phyloP scores from a whole-genome alignment of 2,888 invertebrate species.

The Caenorhabditis sulstoni region DNA sequence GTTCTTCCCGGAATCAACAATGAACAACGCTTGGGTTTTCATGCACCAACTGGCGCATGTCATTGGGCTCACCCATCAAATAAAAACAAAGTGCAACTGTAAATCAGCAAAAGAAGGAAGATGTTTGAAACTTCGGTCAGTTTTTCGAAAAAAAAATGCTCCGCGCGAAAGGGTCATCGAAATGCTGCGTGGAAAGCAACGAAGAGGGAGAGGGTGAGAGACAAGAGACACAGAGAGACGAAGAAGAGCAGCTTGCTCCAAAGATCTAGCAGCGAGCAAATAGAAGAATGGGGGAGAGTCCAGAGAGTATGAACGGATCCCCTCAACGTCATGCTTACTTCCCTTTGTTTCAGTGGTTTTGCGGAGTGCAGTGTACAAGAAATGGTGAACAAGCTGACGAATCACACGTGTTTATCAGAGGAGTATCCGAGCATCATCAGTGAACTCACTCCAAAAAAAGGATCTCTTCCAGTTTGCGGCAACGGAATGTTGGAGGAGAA shows the following conservation, averaged over 20 bases:
- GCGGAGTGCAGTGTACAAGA: conserved; percentile 69
- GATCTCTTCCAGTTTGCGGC: conserved; percentile 64
- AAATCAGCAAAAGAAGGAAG: conserved; percentile 53
- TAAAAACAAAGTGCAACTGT: conserved; percentile 62
- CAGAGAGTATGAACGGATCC: neutral
- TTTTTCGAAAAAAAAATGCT: conserved; percentile 9
- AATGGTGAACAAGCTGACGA: conserved; percentile 60
- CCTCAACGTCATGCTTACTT: neutral
- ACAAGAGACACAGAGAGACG: conserved; percentile 27
- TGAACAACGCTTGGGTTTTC: conserved; percentile 68
- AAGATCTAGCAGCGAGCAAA: conserved; percentile 50
- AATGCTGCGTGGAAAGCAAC: neutral
- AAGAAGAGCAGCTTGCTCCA: conserved; percentile 31
- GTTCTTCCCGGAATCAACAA: conserved; percentile 57
- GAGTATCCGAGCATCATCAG: conserved; percentile 30
- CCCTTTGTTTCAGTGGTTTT: conserved; percentile 63
- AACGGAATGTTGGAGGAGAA: conserved; percentile 67
- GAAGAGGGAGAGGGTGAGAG: neutral
- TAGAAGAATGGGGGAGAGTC: conserved; percentile 21
- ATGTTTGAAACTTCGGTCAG: conserved; percentile 67
- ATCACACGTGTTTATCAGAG: conserved; percentile 59
- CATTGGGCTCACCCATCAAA: conserved; percentile 66
- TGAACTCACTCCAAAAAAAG: conserved; percentile 19
- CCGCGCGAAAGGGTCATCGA: conserved; percentile 3
- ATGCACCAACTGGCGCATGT: conserved; percentile 71